Conservation (phyloP, 2,797 vertebrate species). For the Notolabrus celidotus region DNA sequence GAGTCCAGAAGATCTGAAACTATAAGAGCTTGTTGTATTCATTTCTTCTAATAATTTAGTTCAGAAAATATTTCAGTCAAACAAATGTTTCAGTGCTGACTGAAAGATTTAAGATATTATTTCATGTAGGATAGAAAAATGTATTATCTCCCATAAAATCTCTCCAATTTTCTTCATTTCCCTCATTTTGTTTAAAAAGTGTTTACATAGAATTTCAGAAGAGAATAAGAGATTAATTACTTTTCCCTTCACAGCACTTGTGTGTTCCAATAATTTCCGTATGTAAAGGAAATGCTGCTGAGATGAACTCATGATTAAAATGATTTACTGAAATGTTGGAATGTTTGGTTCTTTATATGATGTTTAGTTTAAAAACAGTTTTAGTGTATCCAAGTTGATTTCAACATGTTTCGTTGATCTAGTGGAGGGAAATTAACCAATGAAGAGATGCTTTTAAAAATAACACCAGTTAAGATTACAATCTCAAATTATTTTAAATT, state of each 20-base stretch:
- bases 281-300: too few relatives aligned
- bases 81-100: neutral
- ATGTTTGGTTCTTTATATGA: neutral
- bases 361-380: constrained; percentile 23
- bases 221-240: neutral
- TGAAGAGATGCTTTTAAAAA: neutral
- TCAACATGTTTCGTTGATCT: neutral
- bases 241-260: constrained; percentile 14
- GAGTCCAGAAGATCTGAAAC: neutral
- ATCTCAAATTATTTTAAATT: constrained; percentile 10
- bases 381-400: neutral
- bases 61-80: constrained; percentile 4
- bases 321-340: constrained; percentile 5
- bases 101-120: constrained; percentile 10
- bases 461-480: constrained; percentile 8
- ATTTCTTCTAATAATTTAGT: neutral
- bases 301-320: neutral
- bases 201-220: neutral
- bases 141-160: neutral
- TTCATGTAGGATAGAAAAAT: neutral
- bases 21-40: neutral
- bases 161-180: neutral
- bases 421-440: neutral
- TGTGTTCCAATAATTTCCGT: constrained; percentile 1
- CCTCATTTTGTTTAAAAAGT: neutral